Evolutionary conservation across 2,888 invertebrate species (phyloP).

Genomic region (Vannuccia rotundouncinata): DNA sequence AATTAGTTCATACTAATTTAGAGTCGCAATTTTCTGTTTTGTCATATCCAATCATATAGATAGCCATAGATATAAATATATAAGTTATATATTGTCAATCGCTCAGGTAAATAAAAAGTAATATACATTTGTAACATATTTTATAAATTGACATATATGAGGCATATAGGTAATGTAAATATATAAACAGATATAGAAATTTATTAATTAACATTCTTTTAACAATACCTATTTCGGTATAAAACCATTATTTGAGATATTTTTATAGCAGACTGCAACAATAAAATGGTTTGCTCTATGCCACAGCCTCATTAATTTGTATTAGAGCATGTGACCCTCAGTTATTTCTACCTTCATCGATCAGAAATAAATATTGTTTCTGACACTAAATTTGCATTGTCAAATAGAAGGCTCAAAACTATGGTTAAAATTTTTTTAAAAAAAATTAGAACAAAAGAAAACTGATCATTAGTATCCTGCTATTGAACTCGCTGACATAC

Average conservation of each 20-base stretch:
- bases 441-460: slow-evolving; percentile 11
- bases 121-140: no score
- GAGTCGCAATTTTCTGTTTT: no score
- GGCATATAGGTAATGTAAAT: no score
- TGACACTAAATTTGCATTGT: neutral
- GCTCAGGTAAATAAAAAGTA: no score
- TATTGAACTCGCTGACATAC: slow-evolving; percentile 24
- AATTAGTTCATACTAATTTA: no score
- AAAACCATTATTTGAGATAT: slow-evolving; percentile 8
- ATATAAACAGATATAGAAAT: no score
- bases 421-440: neutral
- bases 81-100: no score
- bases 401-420: slow-evolving; percentile 9
- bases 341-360: slow-evolving; percentile 1
- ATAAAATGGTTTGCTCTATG: slow-evolving; percentile 13
- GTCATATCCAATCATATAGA: no score
- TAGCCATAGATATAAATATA: no score
- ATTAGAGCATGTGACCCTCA: slow-evolving; percentile 11
- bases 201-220: neutral
- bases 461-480: slow-evolving; percentile 7
- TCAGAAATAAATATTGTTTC: neutral
- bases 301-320: neutral
- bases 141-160: no score
- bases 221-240: slow-evolving; percentile 13
- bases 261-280: neutral